Base-by-base conservation (phyloP, 2,113 vertebrate species). In the Dromiciops gliroides region DNA sequence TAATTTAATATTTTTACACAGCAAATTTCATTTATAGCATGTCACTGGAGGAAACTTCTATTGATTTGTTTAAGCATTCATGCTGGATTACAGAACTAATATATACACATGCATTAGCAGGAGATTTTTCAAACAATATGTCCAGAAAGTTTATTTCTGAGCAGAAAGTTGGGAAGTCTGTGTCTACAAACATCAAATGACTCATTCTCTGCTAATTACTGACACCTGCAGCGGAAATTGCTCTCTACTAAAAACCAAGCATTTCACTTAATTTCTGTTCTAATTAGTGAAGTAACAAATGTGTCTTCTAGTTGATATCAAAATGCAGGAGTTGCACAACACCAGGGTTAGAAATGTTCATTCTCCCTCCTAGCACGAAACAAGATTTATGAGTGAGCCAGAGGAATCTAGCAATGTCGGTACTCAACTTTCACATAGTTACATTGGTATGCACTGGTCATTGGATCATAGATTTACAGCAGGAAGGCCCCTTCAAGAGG, bases 41-140 rank as follows among this genome's bases (percentile, higher is more conserved):
- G 89, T 95, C 95, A 75, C 94, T 3, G 48, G 93, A 97, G 95
- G 95, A 98, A 93, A 88, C 51, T 93, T 44, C 92, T 95, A 96
- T 96, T 96, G 98, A 97, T 98, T 98, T 97, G 96, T 97, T 98
- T 98, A 94, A 98, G 97, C 97, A 97, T 98, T 98, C 97, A 96
- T 96, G 90, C 93, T 90, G 91, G 97, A 94, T 93, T 97, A 92
- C 92, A 89, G 28, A 95, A 83, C 95, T 96, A 93, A 97, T 95
- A 97, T 50, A 95, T 37, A 97, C 12, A 52, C 56, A 91, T 0
- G 91, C 50, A 28, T 95, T 95, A 94, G 91, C 83, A 89, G 93
- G 90, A 37, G 37, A 11, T 10, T 26, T 67, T 92, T 25, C 0
- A 56, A 60, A 75, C 47, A 48, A 92, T 92, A n/a, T 37, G 93